phyloP scores from a whole-genome alignment of 2,797 vertebrate species.

The Thamnophis elegans region DNA sequence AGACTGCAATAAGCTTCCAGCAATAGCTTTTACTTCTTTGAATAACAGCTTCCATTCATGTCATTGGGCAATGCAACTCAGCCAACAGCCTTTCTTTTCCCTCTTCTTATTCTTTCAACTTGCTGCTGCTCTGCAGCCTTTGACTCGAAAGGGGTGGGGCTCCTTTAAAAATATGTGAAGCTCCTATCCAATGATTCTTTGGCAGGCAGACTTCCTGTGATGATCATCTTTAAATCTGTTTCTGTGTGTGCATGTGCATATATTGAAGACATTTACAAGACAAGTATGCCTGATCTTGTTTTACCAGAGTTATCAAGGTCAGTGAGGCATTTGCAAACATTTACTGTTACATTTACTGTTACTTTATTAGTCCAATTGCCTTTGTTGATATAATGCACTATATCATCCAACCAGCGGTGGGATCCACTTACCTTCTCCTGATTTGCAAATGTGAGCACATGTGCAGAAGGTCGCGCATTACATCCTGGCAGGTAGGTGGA shows the following conservation, averaged over 20 bases:
- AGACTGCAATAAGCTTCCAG: not conserved
- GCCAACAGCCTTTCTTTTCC: not conserved
- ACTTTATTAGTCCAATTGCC: not conserved
- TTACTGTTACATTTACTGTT: not conserved
- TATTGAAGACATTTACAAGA: not conserved
- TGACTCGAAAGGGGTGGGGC: slow-evolving; percentile 25
- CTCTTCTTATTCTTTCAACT: not conserved
- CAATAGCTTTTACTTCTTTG: fast-evolving
- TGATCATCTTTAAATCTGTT: not conserved
- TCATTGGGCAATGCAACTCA: fast-evolving
- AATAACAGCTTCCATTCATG: fast-evolving
- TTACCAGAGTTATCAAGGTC: not conserved
- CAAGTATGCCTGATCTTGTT: not conserved
- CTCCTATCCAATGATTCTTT: not conserved
- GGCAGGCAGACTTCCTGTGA: not conserved
- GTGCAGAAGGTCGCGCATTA: too few species aligned
- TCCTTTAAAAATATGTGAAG: slow-evolving; percentile 3
- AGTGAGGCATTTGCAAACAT: not conserved
- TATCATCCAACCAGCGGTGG: too few species aligned
- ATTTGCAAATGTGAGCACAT: too few species aligned
- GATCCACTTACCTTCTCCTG: too few species aligned
- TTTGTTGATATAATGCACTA: not conserved
- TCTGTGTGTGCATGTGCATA: not conserved
- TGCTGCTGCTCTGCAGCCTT: not conserved
- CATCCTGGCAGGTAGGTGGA: too few species aligned